Base-by-base conservation (phyloP, 2,797 vertebrate species). In the Melanotaenia maccullochi region DNA sequence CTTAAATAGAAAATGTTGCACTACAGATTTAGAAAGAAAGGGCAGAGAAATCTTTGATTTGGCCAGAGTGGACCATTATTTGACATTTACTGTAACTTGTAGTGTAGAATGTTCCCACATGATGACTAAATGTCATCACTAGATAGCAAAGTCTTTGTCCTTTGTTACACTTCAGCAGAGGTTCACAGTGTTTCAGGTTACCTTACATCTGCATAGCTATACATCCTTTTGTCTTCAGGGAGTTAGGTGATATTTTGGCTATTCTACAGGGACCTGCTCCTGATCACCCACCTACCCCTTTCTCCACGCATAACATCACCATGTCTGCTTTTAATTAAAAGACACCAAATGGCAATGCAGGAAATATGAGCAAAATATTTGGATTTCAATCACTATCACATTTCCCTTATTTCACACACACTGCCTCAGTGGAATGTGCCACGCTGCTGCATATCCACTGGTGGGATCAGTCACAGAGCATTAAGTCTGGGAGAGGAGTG, bases 241-340 rank as follows among this genome's bases (percentile, higher is more conserved):
- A 2, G 60, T 90, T 87, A 93, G 89, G 84, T 58, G 32, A 93
- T 91, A 91, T 85, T 92, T 85, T 76, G 81, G 79, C 71, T 83
- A 68, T 60, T 38, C 68, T 65, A 76, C 65, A n/a, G 59, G 76
- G 82, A 84, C 82, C 42, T 47, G 42, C 42, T 47, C 18, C 42
- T n/a, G 18, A 47, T 68, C 12, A 68, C 11, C 28, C 40, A 73
- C 60, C 30, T 22, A 59, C 49, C 44, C 66, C 28, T 13, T 81
- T 73, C 71, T 78, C 85, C 75, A 85, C 84, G 87, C 83, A 33
- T 87, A 81, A 91, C 69, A 32, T 91, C 92, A 81, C 49, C 64
- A 59, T 58, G 68, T 72, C 73, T 91, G 72, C 61, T 90, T 94
- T 93, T 95, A 94, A 95, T 94, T 94, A 94, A 95, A 91, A 74